Conservation (phyloP, 2,888 invertebrate genomes). For the Octodonta nipae region DNA sequence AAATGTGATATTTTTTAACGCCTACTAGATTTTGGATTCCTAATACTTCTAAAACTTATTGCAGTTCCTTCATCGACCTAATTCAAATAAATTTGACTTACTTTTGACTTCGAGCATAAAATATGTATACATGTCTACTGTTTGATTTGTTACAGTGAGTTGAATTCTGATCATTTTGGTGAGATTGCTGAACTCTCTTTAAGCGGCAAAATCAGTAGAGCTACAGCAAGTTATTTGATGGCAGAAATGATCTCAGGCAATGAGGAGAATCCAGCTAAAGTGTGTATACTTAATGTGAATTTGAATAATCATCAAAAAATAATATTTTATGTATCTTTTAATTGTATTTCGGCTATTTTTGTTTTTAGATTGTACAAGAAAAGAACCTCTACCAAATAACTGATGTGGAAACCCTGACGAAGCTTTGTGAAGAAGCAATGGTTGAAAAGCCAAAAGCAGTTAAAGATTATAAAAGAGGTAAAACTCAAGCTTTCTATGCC, state of each 20-base stretch:
- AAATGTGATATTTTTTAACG: too few relatives aligned
- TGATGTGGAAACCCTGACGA: slow-evolving; percentile 44
- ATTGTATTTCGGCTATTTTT: too few relatives aligned
- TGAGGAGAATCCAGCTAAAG: slow-evolving; percentile 32
- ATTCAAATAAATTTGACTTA: too few relatives aligned
- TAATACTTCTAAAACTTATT: too few relatives aligned
- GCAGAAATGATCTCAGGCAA: slow-evolving; percentile 36
- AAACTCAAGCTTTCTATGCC: slow-evolving; percentile 52
- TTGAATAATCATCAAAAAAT: too few relatives aligned
- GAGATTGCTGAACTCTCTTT: slow-evolving; percentile 51
- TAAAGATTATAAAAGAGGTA: slow-evolving; percentile 53
- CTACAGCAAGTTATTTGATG: slow-evolving; percentile 42
- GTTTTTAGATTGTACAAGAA: slow-evolving; percentile 43
- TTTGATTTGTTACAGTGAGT: too few relatives aligned
- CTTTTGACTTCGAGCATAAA: too few relatives aligned
- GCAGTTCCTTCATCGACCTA: too few relatives aligned
- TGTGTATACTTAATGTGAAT: slow-evolving; percentile 17
- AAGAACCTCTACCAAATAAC: slow-evolving; percentile 53
- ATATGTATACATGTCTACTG: too few relatives aligned
- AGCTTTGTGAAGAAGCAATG: slow-evolving; percentile 48
- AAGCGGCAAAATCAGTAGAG: slow-evolving; percentile 47
- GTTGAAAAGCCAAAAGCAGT: slow-evolving; percentile 53
- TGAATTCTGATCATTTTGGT: slow-evolving; percentile 45
- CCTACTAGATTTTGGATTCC: too few relatives aligned
- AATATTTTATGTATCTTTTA: too few relatives aligned